phyloP scores from a whole-genome alignment of 2,888 invertebrate species.

The Orthonevra nobilis region DNA sequence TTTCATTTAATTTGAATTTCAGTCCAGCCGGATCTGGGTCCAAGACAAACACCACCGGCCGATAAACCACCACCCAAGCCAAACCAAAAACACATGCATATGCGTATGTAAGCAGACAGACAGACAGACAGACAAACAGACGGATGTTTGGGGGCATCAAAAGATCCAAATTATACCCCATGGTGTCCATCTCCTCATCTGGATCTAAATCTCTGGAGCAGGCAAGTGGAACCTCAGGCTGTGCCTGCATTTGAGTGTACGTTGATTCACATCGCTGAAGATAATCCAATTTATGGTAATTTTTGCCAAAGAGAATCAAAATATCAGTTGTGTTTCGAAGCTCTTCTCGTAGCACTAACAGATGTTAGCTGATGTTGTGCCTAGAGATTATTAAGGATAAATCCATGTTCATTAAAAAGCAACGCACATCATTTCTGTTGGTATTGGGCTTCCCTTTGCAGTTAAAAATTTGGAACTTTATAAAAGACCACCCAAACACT shows the following conservation, averaged over 20 bases:
- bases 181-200: constrained; percentile 1
- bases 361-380: background rate
- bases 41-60: background rate
- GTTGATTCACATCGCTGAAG: constrained; percentile 7
- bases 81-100: background rate
- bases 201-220: constrained; percentile 1
- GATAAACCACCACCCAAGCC: background rate
- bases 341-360: background rate
- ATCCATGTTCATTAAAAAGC: background rate
- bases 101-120: background rate
- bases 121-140: too few species aligned
- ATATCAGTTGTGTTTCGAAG: background rate
- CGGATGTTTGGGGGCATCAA: too few species aligned
- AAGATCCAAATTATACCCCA: constrained; percentile 3
- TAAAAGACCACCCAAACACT: too few species aligned
- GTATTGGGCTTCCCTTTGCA: too few species aligned
- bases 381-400: background rate
- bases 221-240: too few species aligned
- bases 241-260: background rate
- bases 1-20: constrained; percentile 28
- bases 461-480: too few species aligned
- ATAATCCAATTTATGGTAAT: constrained; percentile 19
- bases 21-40: background rate
- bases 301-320: background rate
- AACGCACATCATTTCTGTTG: too few species aligned